Base-by-base conservation (phyloP, 2,797 vertebrate species). In the Syndactyla subalaris region DNA sequence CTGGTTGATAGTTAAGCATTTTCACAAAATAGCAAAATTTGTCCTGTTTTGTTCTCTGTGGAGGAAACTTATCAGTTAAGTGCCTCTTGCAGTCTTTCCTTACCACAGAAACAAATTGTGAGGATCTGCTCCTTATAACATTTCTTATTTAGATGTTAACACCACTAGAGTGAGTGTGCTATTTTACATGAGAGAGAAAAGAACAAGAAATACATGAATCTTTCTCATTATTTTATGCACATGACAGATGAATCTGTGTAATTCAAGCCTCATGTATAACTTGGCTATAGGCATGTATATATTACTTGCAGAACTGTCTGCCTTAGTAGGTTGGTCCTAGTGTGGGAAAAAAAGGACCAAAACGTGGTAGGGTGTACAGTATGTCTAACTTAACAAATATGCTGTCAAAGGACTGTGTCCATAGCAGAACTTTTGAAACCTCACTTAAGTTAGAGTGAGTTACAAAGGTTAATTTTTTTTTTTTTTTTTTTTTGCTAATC, bases 161-260 rank as follows among this genome's bases (percentile, higher is more conserved):
- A 46, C 0, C 0, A 20, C 34, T 63, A 77, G 55, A 58, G 48
- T 12, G 7, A 58, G 4, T 8, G 45, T 27, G 8, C 2, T 65
- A 12, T 77, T 51, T 77, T 34, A 22, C 11, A 30, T 0, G 3
- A 71, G 26, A 73, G 11, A 73, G 26, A 79, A 79, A 67, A 24
- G 34, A 75, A 39, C 1, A 57, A 39, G 17, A 57, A 83, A 32
- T 24, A 48, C 23, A 34, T 21, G 1, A 45, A 58, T 29, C 4
- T 68, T 45, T 48, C 45, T 84, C 20, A 36, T 43, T 36, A 16
- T 46, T 78, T 89, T 55, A 43, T 32, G 15, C 6, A 16, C 4
- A 5, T 29, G 11, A 24, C 18, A 41, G 10, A 41, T 39, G 24
- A 71, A 36, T 34, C 11, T 70, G 17, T 39, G 27, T 23, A 8